Conservation (phyloP, 2,888 invertebrate genomes). For the Ophioninae sp. region DNA sequence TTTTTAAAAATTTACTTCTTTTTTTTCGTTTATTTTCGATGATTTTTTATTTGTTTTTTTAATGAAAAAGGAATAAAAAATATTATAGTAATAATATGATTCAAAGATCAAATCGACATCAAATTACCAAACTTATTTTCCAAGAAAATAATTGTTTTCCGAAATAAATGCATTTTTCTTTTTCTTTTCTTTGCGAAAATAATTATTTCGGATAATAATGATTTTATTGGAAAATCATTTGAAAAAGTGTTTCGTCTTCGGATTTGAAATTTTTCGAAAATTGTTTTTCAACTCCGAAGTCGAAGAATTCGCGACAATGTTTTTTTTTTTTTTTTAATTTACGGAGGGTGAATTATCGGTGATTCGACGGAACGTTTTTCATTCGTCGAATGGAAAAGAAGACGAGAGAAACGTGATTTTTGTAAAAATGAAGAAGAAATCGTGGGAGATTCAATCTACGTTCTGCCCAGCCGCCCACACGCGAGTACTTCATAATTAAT, state of each 20-base stretch:
- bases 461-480: slow-evolving; percentile 60
- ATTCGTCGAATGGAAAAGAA: slow-evolving; percentile 6
- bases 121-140: too few species aligned
- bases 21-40: too few species aligned
- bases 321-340: neutral
- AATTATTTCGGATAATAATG: too few species aligned
- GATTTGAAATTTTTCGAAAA: neutral
- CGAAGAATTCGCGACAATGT: slow-evolving; percentile 22
- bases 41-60: too few species aligned
- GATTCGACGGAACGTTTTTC: slow-evolving; percentile 1
- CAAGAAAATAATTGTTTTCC: too few species aligned
- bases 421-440: slow-evolving; percentile 25
- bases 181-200: too few species aligned
- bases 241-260: neutral
- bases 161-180: too few species aligned
- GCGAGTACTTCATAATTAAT: slow-evolving; percentile 73
- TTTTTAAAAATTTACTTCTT: too few species aligned
- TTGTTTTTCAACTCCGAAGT: neutral
- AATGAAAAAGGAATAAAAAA: too few species aligned
- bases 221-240: too few species aligned
- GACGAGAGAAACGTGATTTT: slow-evolving; percentile 27
- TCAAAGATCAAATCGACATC: too few species aligned
- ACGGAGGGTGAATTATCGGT: neutral
- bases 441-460: slow-evolving; percentile 59
- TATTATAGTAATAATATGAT: too few species aligned